Evolutionary conservation across 1,140 invertebrate species (phyloP).

Genomic region (Daktulosphaira vitifoliae): DNA sequence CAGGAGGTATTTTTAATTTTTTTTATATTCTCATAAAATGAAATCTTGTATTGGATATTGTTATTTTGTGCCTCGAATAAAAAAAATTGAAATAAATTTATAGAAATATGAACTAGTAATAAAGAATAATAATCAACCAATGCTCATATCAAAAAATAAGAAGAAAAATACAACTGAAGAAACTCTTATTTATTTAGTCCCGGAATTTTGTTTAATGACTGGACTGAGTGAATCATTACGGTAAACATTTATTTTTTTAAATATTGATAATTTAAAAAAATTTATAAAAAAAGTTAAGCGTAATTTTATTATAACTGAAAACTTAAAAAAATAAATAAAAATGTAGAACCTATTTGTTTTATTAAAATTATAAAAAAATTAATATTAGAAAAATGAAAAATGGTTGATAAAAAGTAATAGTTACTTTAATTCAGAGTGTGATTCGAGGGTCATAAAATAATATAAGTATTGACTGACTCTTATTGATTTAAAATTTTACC

Average conservation of each 20-base stretch:
- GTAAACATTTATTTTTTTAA: neutral
- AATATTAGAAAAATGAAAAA: no score
- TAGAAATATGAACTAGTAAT: conserved; percentile 30
- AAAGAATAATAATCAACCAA: conserved; percentile 1
- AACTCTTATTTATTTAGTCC: conserved; percentile 58
- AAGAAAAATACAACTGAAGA: conserved; percentile 51
- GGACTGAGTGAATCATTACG: conserved; percentile 55
- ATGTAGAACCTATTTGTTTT: no score
- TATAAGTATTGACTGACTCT: no score
- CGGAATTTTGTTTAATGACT: conserved; percentile 72
- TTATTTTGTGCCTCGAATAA: neutral
- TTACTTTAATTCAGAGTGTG: no score
- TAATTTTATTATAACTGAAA: no score
- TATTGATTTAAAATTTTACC: no score
- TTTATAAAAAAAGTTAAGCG: no score
- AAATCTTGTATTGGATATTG: neutral
- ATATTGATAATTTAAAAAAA: no score
- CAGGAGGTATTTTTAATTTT: conserved; percentile 42
- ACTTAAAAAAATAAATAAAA: no score
- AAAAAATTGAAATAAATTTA: neutral
- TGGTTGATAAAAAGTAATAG: no score
- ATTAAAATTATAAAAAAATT: no score
- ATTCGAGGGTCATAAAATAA: no score
- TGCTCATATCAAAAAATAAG: conserved; percentile 41
- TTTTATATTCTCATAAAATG: neutral